Evolutionary conservation across 2,113 vertebrate species (phyloP), one percentile per base, ranked within the genome.

Genomic region (Neoarius graeffei): DNA sequence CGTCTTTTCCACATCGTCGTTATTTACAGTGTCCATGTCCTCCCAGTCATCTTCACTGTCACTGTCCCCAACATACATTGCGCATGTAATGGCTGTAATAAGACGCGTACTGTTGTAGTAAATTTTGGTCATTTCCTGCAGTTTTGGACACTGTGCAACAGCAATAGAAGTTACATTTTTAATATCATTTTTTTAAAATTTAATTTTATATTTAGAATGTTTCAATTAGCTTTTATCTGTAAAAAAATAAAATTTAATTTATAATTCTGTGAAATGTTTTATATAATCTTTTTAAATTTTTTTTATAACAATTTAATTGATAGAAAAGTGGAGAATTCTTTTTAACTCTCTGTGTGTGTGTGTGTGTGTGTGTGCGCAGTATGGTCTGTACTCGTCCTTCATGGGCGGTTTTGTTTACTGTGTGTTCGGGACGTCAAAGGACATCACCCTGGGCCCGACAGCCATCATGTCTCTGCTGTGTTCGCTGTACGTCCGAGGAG

Each of bases 391-490:
- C 67, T 99, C 98, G 0, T 96, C 98, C 77, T 99, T 99, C 91
- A 94, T 97, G 96, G 98, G 98, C 23, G 96, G 98, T 81, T 99
- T 99, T 5, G 93, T 99, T 57, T 99, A 99, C 92, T 95, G 96
- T 85, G 13, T 99, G 23, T 94, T 99, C 89, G 98, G 98, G 85
- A 99, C 98, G 0, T 97, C 98, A n/a, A 98, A 98, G 90, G 98
- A 99, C 0, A 95, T 99, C 93, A 99, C 98, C 0, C 93, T 99
- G 92, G 98, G 98, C 27, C 98, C 98, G 62, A 99, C 98, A 0
- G 98, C 98, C 90, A 98, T 99, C 96, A 97, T 99, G 98, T 99
- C 98, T 0, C 96, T 99, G 48, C 95, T 99, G 42, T 97, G 99
- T 52, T 96, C 96, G 30, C 94, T 95, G 0, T 97, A 98, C n/a